Percentiles rank a stretch among this genome's conserved stretches.
Evolutionary conservation across 2,113 vertebrate genomes (phyloP).

Genomic region (Sylvia atricapilla): DNA sequence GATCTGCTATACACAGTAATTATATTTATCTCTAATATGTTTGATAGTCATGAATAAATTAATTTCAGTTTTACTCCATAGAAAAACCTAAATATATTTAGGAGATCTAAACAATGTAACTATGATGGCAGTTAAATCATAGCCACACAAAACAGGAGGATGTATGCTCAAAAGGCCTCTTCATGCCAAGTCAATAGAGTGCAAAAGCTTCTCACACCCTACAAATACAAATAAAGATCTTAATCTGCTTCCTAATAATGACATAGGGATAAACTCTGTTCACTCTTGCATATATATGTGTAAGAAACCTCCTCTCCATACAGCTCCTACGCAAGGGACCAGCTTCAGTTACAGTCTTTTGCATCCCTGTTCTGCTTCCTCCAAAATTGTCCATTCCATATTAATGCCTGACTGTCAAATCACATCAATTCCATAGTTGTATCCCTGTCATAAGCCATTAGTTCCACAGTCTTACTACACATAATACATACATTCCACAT

Average conservation of each 20-base stretch:
- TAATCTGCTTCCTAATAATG: conserved; percentile 36
- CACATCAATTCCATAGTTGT: conserved; percentile 52
- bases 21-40: background rate
- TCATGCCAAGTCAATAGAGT: background rate
- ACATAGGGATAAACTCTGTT: background rate
- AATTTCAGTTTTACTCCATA: background rate
- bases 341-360: background rate
- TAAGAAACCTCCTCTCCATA: background rate
- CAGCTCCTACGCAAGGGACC: background rate
- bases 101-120: background rate
- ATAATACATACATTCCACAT: conserved; percentile 59
- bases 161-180: conserved; percentile 13
- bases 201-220: conserved; percentile 17
- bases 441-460: conserved; percentile 61
- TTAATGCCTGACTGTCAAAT: conserved; percentile 42
- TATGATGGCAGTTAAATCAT: background rate
- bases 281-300: background rate
- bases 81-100: background rate
- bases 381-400: background rate
- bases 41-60: background rate
- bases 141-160: conserved; percentile 13
- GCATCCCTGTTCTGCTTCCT: background rate
- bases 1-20: background rate
- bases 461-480: conserved; percentile 50
- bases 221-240: conserved; percentile 40